Percentiles rank a stretch among this genome's conserved stretches.
Conservation (phyloP, 2,888 invertebrate species). For the Encarsia formosa region DNA sequence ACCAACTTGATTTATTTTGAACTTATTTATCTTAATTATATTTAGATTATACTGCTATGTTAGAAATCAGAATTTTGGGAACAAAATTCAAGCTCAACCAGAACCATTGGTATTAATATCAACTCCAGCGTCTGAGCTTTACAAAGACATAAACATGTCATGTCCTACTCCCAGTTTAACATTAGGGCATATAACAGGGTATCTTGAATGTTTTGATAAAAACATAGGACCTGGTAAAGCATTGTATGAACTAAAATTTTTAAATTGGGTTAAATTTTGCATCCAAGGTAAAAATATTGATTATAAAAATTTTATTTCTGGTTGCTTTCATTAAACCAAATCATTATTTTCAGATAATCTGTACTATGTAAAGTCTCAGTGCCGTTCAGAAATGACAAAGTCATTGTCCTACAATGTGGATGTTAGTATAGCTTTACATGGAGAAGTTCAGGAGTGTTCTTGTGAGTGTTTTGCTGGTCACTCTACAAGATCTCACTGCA, state of each 20-base stretch:
- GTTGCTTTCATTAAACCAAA: too few species aligned
- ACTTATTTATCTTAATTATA: too few species aligned
- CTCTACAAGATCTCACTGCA: constrained; percentile 6
- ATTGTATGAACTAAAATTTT: constrained; percentile 2
- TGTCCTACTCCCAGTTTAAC: neutral
- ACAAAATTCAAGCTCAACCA: neutral
- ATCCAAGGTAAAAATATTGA: neutral
- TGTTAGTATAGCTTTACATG: neutral
- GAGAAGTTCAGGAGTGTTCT: neutral
- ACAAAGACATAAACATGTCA: neutral
- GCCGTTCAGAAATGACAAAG: constrained; percentile 8
- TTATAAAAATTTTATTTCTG: neutral
- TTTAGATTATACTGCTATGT: too few species aligned
- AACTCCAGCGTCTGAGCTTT: neutral
- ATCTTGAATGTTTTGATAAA: neutral
- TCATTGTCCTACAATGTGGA: neutral
- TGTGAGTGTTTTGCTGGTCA: constrained; percentile 11
- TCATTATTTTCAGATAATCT: constrained; percentile 4
- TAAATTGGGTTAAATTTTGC: constrained; percentile 1
- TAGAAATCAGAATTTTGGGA: constrained; percentile 1
- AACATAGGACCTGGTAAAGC: neutral
- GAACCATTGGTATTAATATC: neutral
- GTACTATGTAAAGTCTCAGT: neutral
- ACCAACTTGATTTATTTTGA: too few species aligned
- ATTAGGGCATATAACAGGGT: neutral